Percentiles rank a stretch among this genome's conserved stretches.
phyloP scores from a whole-genome alignment of 64 coral and sea anemone species.

The Stichodactyla mertensii region DNA sequence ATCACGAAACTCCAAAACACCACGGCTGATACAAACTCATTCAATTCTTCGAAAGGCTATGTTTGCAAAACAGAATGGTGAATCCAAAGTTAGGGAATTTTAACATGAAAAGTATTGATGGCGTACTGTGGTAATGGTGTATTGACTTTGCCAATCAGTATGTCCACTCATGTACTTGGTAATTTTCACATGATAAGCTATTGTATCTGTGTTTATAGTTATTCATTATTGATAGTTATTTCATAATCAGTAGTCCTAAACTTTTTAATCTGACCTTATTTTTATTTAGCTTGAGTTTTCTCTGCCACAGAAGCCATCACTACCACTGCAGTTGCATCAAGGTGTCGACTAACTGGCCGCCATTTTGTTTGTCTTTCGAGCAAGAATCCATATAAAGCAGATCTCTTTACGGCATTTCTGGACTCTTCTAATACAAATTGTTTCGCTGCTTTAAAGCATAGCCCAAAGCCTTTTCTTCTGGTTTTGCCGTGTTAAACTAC shows the following conservation, averaged over 20 bases:
- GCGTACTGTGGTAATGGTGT: background rate
- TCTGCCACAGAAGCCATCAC: background rate
- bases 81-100: background rate
- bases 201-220: too few relatives aligned
- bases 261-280: too few relatives aligned
- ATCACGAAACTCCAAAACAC: background rate
- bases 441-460: background rate
- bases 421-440: background rate
- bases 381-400: background rate
- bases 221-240: background rate
- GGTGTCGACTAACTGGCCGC: background rate
- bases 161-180: too few relatives aligned
- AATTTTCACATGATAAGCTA: constrained; percentile 4
- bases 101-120: background rate
- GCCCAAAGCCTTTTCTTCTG: background rate
- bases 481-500: background rate
- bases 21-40: background rate
- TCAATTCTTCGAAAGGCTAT: background rate
- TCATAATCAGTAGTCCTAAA: background rate
- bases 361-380: background rate
- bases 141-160: background rate
- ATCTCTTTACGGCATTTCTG: background rate
- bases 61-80: background rate
- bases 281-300: background rate
- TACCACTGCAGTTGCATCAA: background rate